Evolutionary conservation across 2,797 vertebrate species (phyloP).

Genomic region (Orestias chungarensis): DNA sequence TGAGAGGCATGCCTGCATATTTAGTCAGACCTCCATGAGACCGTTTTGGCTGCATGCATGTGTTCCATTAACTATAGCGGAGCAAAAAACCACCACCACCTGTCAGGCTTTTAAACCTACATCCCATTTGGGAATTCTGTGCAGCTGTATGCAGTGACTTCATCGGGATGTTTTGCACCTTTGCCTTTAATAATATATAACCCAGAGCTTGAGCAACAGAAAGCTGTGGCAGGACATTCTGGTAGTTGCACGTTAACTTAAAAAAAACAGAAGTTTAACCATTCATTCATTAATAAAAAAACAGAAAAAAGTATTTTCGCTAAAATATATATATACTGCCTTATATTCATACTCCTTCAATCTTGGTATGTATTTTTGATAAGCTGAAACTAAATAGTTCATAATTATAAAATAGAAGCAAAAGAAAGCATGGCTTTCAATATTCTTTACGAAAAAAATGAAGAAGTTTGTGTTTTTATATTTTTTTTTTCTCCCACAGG

Average conservation of each 20-base stretch:
- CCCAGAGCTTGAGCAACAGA: constrained; percentile 12
- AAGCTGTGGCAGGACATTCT: not conserved
- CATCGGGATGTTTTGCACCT: constrained; percentile 23
- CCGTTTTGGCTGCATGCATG: constrained; percentile 28
- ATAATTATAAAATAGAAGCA: not conserved
- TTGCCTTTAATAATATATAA: constrained; percentile 22
- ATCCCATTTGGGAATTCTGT: constrained; percentile 29
- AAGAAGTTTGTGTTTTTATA: not conserved
- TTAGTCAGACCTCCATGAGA: constrained; percentile 28
- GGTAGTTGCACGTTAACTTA: not conserved
- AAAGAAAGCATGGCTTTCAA: not conserved
- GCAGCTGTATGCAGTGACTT: constrained; percentile 38
- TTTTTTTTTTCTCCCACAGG: too few relatives aligned
- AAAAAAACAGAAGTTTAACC: not conserved
- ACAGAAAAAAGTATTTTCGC: not conserved
- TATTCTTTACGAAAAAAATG: not conserved
- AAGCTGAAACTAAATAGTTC: not conserved
- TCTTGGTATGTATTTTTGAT: not conserved
- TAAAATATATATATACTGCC: not conserved
- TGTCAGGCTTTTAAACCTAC: constrained; percentile 11
- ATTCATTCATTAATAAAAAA: not conserved
- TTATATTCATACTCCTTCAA: not conserved
- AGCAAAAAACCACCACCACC: constrained; percentile 13
- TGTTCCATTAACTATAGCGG: constrained; percentile 22
- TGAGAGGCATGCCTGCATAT: constrained; percentile 34